These are phyloP conservation scores for Sula dactylatra DNA, from an alignment of 2,113 vertebrate genomes.

Conservation along the genomic window DNA sequence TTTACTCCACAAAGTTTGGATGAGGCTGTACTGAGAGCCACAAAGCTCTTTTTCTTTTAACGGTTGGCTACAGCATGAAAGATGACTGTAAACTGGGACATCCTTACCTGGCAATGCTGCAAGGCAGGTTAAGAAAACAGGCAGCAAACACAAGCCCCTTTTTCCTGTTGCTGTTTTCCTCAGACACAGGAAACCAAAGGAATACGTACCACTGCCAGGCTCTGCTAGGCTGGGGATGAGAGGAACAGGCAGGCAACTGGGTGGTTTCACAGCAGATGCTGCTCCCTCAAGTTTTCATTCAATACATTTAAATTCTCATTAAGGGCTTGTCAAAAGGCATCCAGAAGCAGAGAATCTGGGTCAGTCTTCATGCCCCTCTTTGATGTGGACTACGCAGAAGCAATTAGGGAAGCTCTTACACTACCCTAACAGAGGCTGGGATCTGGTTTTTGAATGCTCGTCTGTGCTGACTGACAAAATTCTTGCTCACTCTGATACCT, in stretches of 20 bases:
- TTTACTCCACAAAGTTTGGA: background rate
- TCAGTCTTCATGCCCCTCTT: background rate
- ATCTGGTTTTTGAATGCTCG: background rate
- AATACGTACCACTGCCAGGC: background rate
- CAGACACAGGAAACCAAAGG: background rate
- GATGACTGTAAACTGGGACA: background rate
- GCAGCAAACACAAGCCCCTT: background rate
- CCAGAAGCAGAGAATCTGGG: background rate
- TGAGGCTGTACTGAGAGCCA: background rate
- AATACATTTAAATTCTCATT: background rate
- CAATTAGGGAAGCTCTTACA: background rate
- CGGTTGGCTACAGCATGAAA: background rate
- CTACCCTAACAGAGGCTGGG: background rate
- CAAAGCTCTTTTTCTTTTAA: background rate
- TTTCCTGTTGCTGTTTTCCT: background rate
- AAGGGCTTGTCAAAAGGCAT: background rate
- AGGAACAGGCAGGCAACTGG: background rate
- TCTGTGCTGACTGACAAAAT: background rate
- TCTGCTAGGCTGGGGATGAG: background rate
- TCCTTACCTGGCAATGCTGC: background rate
- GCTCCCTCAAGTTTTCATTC: background rate
- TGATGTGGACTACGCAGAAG: background rate
- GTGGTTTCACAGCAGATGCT: background rate
- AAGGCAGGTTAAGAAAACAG: background rate
- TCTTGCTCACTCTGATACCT: background rate